phyloP scores from a whole-genome alignment of 2,113 vertebrate species.

The Marmota monax region DNA sequence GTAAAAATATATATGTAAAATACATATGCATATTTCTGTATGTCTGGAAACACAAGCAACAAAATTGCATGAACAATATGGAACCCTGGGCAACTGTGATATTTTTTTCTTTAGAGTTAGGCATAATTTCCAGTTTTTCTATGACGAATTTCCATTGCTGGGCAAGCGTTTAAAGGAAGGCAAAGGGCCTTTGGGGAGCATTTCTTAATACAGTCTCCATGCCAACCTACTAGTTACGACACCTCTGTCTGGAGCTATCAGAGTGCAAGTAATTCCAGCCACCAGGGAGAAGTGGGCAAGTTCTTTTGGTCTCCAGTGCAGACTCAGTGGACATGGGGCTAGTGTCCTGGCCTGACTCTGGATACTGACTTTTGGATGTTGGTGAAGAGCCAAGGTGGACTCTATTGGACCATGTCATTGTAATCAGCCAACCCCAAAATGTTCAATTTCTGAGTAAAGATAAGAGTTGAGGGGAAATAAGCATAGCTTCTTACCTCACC shows the following conservation, averaged over 20 bases:
- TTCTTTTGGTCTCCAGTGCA: background rate
- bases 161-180: background rate
- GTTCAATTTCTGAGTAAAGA: background rate
- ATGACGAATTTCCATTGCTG: background rate
- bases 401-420: background rate
- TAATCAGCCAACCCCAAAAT: background rate
- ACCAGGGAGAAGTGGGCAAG: background rate
- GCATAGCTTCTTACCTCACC: background rate
- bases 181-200: background rate
- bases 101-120: constrained; percentile 3
- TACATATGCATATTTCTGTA: background rate
- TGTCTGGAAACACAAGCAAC: background rate
- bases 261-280: background rate
- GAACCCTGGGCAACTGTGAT: background rate
- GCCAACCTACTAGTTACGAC: background rate
- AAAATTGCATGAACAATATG: background rate
- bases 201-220: constrained; percentile 1
- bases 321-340: background rate
- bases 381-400: background rate
- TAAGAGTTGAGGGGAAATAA: background rate
- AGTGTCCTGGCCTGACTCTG: background rate
- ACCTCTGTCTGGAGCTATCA: background rate
- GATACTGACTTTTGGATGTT: constrained; percentile 7
- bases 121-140: constrained; percentile 6
- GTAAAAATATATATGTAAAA: background rate